Evolutionary conservation across 2,113 vertebrate genomes (phyloP).

Genomic region (Notarius quadriscutis): DNA sequence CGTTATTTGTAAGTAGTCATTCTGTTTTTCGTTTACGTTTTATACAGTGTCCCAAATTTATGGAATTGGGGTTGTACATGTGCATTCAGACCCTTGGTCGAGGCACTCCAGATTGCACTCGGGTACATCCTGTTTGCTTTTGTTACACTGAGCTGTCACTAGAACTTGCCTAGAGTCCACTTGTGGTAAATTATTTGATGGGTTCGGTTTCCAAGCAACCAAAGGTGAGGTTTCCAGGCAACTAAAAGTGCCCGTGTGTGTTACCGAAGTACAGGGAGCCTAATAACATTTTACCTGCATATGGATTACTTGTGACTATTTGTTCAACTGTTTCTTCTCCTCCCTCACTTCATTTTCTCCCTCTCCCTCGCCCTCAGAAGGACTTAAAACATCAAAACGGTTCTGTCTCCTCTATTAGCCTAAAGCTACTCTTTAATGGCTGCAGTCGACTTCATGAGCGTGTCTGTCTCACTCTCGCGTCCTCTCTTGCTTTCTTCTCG

Average conservation of each 20-base stretch:
- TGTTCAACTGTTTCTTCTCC: constrained; percentile 60
- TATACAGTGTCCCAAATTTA: no score
- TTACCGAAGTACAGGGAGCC: constrained; percentile 7
- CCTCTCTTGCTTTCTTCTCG: constrained; percentile 39
- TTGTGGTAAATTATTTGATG: neutral
- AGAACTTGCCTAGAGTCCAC: neutral
- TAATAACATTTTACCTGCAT: constrained; percentile 20
- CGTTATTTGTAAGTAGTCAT: no score
- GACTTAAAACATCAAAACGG: constrained; percentile 79
- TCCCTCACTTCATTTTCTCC: constrained; percentile 40
- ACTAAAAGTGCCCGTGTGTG: constrained; percentile 40
- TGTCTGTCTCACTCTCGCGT: constrained; percentile 56
- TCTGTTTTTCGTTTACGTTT: no score
- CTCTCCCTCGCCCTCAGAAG: constrained; percentile 58
- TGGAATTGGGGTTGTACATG: no score
- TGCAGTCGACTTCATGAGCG: constrained; percentile 74
- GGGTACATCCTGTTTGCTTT: neutral
- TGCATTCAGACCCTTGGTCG: neutral
- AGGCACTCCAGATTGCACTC: neutral
- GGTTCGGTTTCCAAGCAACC: neutral
- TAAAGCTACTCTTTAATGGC: constrained; percentile 80
- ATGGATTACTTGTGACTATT: constrained; percentile 33
- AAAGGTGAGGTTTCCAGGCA: neutral
- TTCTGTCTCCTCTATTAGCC: constrained; percentile 73
- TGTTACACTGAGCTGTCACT: neutral